Base-by-base conservation (phyloP, 2,888 invertebrate species). In the Amiota minor region DNA sequence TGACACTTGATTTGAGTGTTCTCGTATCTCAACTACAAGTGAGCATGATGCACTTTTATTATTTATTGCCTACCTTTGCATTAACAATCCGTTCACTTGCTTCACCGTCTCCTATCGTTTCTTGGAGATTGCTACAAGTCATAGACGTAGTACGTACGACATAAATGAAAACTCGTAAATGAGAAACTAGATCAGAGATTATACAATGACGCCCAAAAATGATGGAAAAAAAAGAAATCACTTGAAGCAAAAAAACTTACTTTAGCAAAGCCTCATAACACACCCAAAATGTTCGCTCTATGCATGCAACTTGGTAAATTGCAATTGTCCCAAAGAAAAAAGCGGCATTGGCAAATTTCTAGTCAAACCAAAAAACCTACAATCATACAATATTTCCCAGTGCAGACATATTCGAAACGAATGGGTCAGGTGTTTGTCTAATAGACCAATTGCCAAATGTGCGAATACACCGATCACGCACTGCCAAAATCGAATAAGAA, bases 191-290 rank as follows among this genome's bases (percentile, higher is more conserved):
- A 74, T 74, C 73, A 73, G 45, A 71, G 72, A 77, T 77, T 79
- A 78, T 79, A 76, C 77, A 80, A 79, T 77, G 65, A 73, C 72
- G 61, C 53, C 73, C 74, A 73, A 72, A 74, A 74, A 72, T 23
- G 35, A 35, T 35, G 35, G 6, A 35, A 35, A 35, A 35, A 35
- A 35, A 35, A 35, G 1, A 35, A 35, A 35, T 35, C 35, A 35
- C 6, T 35, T 35, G 35, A 35, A 35, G 35, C 35, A 35, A 35
- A 35, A 35, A 35, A 35, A 35, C 4, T 45, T 45, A 56, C 70
- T 55, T 46, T 68, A 12, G 45, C 47, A 55, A 10, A 72, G n/a
- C 1, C 70, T 10, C 73, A 55, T 35, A 47, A 4, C 68, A 49
- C 47, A 59, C 49, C 69, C 68, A 69, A 71, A 50, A 53, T 14